Conservation (phyloP, 2,888 invertebrate genomes). For the Eristalinus aeneus region DNA sequence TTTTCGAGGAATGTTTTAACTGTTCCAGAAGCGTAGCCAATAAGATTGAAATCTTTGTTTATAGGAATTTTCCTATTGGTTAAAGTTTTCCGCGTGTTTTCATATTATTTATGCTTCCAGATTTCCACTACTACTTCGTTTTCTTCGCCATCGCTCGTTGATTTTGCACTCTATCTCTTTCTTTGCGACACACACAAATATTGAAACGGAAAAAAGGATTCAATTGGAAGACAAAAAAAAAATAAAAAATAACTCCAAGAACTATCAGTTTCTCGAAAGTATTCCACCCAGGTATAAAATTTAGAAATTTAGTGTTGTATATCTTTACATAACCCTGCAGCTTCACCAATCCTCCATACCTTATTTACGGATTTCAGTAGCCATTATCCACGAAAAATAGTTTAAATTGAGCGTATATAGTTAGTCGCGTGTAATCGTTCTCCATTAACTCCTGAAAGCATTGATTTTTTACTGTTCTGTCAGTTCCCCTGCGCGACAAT, state of each 20-base stretch:
- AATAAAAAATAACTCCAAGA: neutral
- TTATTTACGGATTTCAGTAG: neutral
- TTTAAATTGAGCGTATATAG: neutral
- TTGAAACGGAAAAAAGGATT: neutral
- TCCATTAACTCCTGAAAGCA: conserved; percentile 52
- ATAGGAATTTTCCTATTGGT: conserved; percentile 69
- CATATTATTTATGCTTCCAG: conserved; percentile 55
- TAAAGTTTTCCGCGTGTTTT: conserved; percentile 66
- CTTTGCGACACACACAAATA: neutral
- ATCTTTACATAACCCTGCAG: neutral
- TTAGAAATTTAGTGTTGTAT: neutral
- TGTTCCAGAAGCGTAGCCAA: conserved; percentile 55
- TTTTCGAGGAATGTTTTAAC: conserved; percentile 53
- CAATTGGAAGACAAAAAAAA: neutral
- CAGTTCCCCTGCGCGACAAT: neutral
- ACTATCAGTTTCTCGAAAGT: conserved; percentile 21
- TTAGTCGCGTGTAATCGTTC: conserved; percentile 18
- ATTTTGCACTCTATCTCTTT: neutral
- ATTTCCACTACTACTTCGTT: conserved; percentile 11
- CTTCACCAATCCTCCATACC: neutral
- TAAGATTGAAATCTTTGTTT: conserved; percentile 63
- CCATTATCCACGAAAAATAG: neutral
- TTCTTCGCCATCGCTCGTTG: neutral
- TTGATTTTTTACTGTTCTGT: conserved; percentile 37
- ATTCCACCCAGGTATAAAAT: conserved; percentile 57